Base-by-base conservation (phyloP, 2,113 vertebrate genomes). In the Mustela nigripes region DNA sequence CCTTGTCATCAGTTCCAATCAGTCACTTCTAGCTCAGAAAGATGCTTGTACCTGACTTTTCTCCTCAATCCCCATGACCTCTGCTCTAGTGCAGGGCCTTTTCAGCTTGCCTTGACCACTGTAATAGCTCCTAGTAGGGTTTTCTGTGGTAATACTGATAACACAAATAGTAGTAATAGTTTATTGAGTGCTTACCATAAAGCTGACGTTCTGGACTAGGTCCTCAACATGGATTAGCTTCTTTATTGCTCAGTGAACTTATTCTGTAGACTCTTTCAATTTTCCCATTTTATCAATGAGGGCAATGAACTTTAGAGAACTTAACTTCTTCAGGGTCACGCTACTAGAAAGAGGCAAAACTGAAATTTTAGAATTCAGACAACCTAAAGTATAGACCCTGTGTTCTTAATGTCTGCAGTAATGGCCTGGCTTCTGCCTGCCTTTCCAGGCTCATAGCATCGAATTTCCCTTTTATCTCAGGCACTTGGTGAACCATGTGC, bases 301-400 rank as follows among this genome's bases (percentile, higher is more conserved):
- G 45, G 95, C 63, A 82, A 42, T 67, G 33, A 91, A 5, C 19
- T 89, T 92, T 73, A 97, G 86, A 83, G 73, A 74, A 28, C 63
- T 16, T 65, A 89, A 39, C 31, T 91, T 97, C 62, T 76, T 89
- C 56, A 89, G 71, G 91, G n/a, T 92, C 63, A 80, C 2, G 58
- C 11, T 79, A 62, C 42, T 89, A 89, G 62, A 97, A 85, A 89
- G 67, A 95, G 79, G 45, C 50, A 95, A 69, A 80, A 42, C 31
- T 93, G n/a, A 92, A 74, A 71, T 82, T 82, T 94, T 84, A 90
- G 48, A 95, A 36, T 74, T 78, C 45, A 73, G 53, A 53, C 36
- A 69, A 16, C 26, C 63, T 53, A 1, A 58, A 60, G 7, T 83
- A n/a, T 67, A 11, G 50, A 62, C 31, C 39, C 36, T 65, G 16